These are phyloP conservation scores for Pherbina coryleti DNA, from an alignment of 2,888 invertebrate genomes.

Conservation along the genomic window DNA sequence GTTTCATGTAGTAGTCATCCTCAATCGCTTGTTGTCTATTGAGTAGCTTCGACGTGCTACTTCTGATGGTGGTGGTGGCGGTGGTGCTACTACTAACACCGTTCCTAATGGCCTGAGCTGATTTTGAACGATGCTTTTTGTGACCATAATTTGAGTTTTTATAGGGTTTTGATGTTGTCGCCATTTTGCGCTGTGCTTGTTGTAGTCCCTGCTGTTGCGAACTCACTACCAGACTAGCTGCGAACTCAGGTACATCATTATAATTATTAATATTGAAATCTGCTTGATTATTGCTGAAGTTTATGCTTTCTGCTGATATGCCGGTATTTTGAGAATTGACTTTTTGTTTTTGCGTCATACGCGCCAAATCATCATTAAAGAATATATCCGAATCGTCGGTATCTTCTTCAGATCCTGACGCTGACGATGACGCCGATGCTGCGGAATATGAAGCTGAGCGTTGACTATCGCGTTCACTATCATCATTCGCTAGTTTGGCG, in stretches of 20 bases:
- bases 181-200: constrained; percentile 12
- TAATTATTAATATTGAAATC: constrained; percentile 30
- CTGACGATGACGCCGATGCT: constrained; percentile 28
- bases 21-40: constrained; percentile 39
- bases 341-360: constrained; percentile 48
- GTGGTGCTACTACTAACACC: background rate
- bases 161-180: constrained; percentile 18
- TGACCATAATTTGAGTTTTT: constrained; percentile 3
- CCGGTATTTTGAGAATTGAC: constrained; percentile 67
- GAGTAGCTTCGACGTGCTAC: background rate
- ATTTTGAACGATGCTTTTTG: constrained; percentile 14
- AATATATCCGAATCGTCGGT: constrained; percentile 40
- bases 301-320: constrained; percentile 67
- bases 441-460: constrained; percentile 26
- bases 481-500: constrained; percentile 75
- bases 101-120: background rate
- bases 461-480: constrained; percentile 52
- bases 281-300: constrained; percentile 53
- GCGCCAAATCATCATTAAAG: constrained; percentile 42
- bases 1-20: constrained; percentile 63
- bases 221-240: constrained; percentile 43
- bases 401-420: background rate
- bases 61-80: background rate
- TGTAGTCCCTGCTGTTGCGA: constrained; percentile 40
- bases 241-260: constrained; percentile 55